Percentiles rank a stretch among this genome's conserved stretches.
These are phyloP conservation scores for Cerastoderma edule DNA, from an alignment of 2,888 invertebrate species.

Conservation along the genomic window DNA sequence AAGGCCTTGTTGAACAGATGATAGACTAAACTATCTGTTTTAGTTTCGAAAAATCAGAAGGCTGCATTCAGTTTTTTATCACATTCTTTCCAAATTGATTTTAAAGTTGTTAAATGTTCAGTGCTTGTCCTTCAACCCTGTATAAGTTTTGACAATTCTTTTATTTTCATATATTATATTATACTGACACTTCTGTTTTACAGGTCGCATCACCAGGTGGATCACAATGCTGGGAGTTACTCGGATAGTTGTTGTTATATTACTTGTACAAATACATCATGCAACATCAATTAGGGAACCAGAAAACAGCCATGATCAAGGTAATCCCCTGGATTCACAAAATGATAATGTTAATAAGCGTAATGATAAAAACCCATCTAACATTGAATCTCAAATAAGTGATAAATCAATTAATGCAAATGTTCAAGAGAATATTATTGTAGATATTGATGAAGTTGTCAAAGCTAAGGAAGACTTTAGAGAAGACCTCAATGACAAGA, in stretches of 20 bases:
- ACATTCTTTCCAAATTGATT: too few relatives aligned
- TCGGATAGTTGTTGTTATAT: neutral
- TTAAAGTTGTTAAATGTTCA: too few relatives aligned
- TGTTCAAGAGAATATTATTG: neutral
- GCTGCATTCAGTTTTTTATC: too few relatives aligned
- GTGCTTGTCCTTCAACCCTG: too few relatives aligned
- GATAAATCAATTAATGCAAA: neutral
- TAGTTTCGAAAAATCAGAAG: too few relatives aligned
- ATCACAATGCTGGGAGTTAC: neutral
- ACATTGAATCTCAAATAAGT: constrained; percentile 5
- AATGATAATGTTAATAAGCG: neutral
- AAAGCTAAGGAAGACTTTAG: neutral
- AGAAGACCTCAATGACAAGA: neutral
- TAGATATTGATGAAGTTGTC: neutral
- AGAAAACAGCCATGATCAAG: constrained; percentile 13
- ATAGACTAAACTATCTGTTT: too few relatives aligned
- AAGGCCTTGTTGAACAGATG: too few relatives aligned
- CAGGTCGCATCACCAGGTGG: neutral
- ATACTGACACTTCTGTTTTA: neutral
- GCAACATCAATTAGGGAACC: neutral
- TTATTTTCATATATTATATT: neutral
- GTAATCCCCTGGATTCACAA: constrained; percentile 11
- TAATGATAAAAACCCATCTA: neutral
- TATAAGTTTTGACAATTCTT: neutral
- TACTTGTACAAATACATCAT: neutral